A percentile compares a stretch with the other conserved stretches of the same genome.
These are phyloP conservation scores for Aethes cnicana DNA, from an alignment of 2,888 invertebrate species.

Conservation along the genomic window DNA sequence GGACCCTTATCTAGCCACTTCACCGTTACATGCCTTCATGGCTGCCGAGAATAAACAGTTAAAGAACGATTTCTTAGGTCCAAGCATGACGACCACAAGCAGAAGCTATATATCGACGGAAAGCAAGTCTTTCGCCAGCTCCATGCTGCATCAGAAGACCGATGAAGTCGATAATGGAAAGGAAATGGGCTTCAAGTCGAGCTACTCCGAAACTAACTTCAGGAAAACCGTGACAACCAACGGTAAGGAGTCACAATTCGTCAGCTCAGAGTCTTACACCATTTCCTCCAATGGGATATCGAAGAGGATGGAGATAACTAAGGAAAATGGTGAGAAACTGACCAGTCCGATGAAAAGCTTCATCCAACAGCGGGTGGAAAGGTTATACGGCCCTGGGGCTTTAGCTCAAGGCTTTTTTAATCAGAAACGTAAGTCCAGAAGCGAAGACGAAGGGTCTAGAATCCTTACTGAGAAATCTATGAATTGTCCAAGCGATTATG, in stretches of 20 bases:
- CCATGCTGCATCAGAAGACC: slow-evolving; percentile 67
- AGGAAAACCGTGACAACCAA: slow-evolving; percentile 64
- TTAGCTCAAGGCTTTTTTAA: slow-evolving; percentile 92
- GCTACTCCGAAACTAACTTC: slow-evolving; percentile 76
- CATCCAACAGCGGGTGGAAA: slow-evolving; percentile 93
- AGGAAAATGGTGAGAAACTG: slow-evolving; percentile 72
- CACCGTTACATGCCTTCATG: slow-evolving; percentile 73
- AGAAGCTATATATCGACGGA: slow-evolving; percentile 68
- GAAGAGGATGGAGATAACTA: slow-evolving; percentile 73
- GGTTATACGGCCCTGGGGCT: slow-evolving; percentile 93
- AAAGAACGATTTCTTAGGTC: slow-evolving; percentile 76
- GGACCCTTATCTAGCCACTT: slow-evolving; percentile 67
- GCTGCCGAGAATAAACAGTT: slow-evolving; percentile 76
- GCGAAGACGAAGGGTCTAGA: slow-evolving; percentile 67
- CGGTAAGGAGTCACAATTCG: slow-evolving; percentile 59
- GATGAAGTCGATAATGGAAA: slow-evolving; percentile 73
- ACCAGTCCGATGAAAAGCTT: slow-evolving; percentile 86
- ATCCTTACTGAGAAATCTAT: slow-evolving; percentile 69
- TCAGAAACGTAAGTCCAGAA: slow-evolving; percentile 77
- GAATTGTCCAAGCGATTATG: slow-evolving; percentile 57
- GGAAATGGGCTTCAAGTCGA: slow-evolving; percentile 72
- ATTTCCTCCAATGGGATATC: slow-evolving; percentile 75
- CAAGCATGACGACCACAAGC: slow-evolving; percentile 71
- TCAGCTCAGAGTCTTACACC: slow-evolving; percentile 70
- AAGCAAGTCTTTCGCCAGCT: slow-evolving; percentile 69